Base-by-base conservation (phyloP, 2,113 vertebrate species). In the Coptodon bakossiorum region DNA sequence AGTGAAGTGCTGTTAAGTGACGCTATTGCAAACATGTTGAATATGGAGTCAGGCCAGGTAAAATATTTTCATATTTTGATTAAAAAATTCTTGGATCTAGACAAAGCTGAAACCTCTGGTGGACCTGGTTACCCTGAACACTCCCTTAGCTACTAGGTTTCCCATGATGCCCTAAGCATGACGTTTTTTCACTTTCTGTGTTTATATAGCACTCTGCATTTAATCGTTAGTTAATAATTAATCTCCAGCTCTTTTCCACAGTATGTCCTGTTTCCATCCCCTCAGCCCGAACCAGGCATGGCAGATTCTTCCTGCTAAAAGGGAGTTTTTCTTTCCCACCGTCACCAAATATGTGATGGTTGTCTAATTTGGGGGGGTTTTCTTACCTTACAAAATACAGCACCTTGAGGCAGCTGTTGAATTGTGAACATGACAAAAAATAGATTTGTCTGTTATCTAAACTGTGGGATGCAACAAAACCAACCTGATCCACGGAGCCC, bases 351-450 rank as follows among this genome's bases (percentile, higher is more conserved):
- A 38, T 7, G 6, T 66, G 34, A 36, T 66, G 34, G 34, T 13
- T 38, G 61, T 38, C 61, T n/a, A n/a, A 66, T 66, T 2, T n/a
- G 1, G 14, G 17, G 17, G 4, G 0, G 0, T 12, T n/a, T n/a
- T 66, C 34, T 66, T 13, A 66, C 34, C 34, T 66, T 38, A 66
- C 19, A 66, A 66, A 38, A 66, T 38, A 36, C 38, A 38, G 6
- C 17, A n/a, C 61, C 10, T n/a, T n/a, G 31, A 36, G 31, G 31
- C 61, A n/a, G 34, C 34, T n/a, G 10, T 66, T 66, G 6, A 63
- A 63, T 63, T 63, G 31, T 13, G 36, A 71, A 24, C 36, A 71
- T 40, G 7, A 68, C n/a, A 68, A 68, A 68, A 68, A 40, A 40
- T 22, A 14, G 36, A 68, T 68, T 40, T 38, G n/a, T 68, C n/a